Base-by-base conservation (phyloP, 1,140 invertebrate species). In the Stegodyphus dumicola region DNA sequence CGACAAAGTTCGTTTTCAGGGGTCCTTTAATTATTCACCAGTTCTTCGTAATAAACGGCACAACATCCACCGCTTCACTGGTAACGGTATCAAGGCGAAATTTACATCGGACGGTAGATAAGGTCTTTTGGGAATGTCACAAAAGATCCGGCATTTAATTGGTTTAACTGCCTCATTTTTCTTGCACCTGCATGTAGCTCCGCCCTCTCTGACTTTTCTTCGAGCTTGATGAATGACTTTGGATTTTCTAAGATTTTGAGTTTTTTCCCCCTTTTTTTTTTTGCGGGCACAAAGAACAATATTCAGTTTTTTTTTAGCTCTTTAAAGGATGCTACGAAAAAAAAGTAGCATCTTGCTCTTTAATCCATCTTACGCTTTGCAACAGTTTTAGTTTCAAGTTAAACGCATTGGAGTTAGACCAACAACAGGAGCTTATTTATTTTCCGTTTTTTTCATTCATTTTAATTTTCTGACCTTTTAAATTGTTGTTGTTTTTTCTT, bases 151-250 rank as follows among this genome's bases (percentile, higher is more conserved):
- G 18, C 84, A 86, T 86, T 86, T 86, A 86, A 86, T 86, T 86
- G 84, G 75, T 86, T 86, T 86, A 86, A 86, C 84, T 77, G 75
- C 69, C 84, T 86, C 84, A 86, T 86, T 86, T 86, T 86, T 86
- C 84, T 77, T 86, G 48, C 9, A 60, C 15, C 73, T 17, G 52
- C 73, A 51, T 60, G 9, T 60, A 10, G 64, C 9, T 48, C 13
- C 74, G 49, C 81, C 73, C 51, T 51, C 71, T 53, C 0, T 10
- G 48, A 48, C 80, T 73, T 73, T 83, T 83, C 79, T 75, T 74
- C 79, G 56, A 70, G 53, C 79, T 73, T 76, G 73, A 85, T 77
- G 81, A 85, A 83, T 83, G 80, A 83, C 80, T 83, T 83, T 52
- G 81, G 81, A 85, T 85, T 85, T 85, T 67, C 71, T 49, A 85